These are phyloP conservation scores for Smittia sp. DNA, from an alignment of 2,888 invertebrate genomes.

Conservation along the genomic window DNA sequence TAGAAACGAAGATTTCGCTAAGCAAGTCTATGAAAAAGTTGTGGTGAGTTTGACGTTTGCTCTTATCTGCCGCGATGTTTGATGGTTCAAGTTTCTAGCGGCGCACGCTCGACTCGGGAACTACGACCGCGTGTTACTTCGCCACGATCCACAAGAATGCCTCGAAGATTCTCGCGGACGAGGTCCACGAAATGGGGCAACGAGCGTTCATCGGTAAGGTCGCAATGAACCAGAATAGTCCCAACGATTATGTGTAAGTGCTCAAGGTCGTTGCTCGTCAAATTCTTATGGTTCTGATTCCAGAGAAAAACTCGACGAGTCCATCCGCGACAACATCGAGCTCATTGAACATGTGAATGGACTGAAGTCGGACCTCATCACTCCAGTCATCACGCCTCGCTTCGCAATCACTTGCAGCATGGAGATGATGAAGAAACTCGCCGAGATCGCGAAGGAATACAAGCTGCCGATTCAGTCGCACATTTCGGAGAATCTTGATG, in stretches of 20 bases:
- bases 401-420: slow-evolving; percentile 78
- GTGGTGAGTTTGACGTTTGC: slow-evolving; percentile 64
- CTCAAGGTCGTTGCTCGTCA: not conserved
- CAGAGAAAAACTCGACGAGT: slow-evolving; percentile 64
- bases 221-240: slow-evolving; percentile 51
- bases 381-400: slow-evolving; percentile 77
- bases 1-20: slow-evolving; percentile 65
- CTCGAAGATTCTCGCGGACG: slow-evolving; percentile 67
- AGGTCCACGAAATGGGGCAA: slow-evolving; percentile 66
- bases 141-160: slow-evolving; percentile 74
- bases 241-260: slow-evolving; percentile 50
- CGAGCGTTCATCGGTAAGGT: slow-evolving; percentile 86
- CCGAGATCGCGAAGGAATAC: slow-evolving; percentile 63
- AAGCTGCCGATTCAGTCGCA: slow-evolving; percentile 81
- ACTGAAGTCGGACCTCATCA: slow-evolving; percentile 42
- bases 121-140: slow-evolving; percentile 87
- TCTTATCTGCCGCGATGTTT: too few species aligned
- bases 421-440: slow-evolving; percentile 67
- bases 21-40: slow-evolving; percentile 68
- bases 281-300: slow-evolving; percentile 46
- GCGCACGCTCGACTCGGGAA: slow-evolving; percentile 71
- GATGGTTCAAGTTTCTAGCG: slow-evolving; percentile 56
- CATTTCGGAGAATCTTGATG: slow-evolving; percentile 75
- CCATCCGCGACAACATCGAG: slow-evolving; percentile 60
- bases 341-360: slow-evolving; percentile 58